Evolutionary conservation across 2,888 invertebrate genomes (phyloP), one percentile per base, ranked within the genome.

Genomic region (Eupsilia transversa): DNA sequence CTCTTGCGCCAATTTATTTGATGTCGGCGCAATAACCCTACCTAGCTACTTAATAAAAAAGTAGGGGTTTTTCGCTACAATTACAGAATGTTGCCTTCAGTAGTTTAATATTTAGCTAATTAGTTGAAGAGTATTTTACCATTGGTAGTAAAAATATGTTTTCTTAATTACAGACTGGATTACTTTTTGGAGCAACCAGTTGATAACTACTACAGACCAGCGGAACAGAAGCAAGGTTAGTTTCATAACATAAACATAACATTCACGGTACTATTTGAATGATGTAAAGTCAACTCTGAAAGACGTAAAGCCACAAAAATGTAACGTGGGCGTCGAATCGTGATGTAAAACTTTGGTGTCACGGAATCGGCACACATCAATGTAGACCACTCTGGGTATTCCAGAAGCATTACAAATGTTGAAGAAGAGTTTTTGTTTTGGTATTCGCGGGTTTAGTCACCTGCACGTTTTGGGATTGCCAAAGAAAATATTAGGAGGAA

Each of bases 181-280:
- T 95, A 93, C 82, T 95, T 93, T 78, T 85, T 93, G 76, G 93
- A 94, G 56, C 91, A 90, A 57, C 94, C 93, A 54, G 87, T 90
- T 23, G 87, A 90, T 3, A 91, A 91, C 66, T 95, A 93, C 79
- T 96, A 94, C 86, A 90, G 86, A 54, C 91, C 92, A 57, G 87
- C 88, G 17, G 94, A 94, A 80, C 92, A 92, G 63, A 94, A 93
- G 75, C 93, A 92, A 91, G 94, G 94, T 94, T 84, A 77, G 77
- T 38, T 59, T 33, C 43, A 73, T 56, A 35, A 23, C 27, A 17
- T n/a, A 10, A 20, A 35, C 9, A 17, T 9, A 30, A 64, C 17
- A 52, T 52, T 52, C 2, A 30, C 3, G 6, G 20, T 9, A 2
- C 30, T 4, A 23, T 30, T 43, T 30, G 0, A 43, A 30, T 43